Evolutionary conservation across 2,797 vertebrate genomes (phyloP), one percentile per base, ranked within the genome.

Genomic region (Brachymystax lenok): DNA sequence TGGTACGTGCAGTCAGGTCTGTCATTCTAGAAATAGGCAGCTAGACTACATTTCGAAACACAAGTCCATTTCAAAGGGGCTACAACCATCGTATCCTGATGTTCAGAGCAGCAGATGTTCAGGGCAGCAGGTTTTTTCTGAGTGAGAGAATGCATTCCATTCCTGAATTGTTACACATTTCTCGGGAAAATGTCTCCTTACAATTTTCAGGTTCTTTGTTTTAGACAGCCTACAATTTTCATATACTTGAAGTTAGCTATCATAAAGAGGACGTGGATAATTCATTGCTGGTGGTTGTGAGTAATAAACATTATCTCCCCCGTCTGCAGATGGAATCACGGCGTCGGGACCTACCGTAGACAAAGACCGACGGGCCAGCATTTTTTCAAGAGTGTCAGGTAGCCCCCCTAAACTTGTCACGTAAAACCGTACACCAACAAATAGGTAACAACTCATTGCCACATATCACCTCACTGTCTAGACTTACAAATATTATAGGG

Each of bases 261-360:
- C 17, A 33, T 5, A 51, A 33, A 19, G 24, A 10, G 40, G n/a
- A 2, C 21, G 3, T 67, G 46, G 66, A 27, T 40, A 8, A 63
- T 64, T 13, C 3, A 16, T 12, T 6, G 35, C 19, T 1, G 21
- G 5, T 59, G 54, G 19, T 59, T 50, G 24, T 64, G 63, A 64
- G 40, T 40, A 28, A 30, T 8, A 51, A 73, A 7, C 28, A 69
- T 71, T 1, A 40, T 16, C 78, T 71, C 51, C 61, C 64, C 28
- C 78, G 84, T 84, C 71, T 81, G 51, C 92, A 95, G 94, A 95
- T 94, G 93, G 92, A 92, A 80, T 82, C 84, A 28, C 76, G 79
- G 77, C 84, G 69, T 80, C 74, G 75, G 83, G 76, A 77, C 70
- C 80, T 84, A 77, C 86, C 74, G 2, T 93, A 88, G 87, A 89